A percentile compares a stretch with the other conserved stretches of the same genome.
Evolutionary conservation across 2,113 vertebrate genomes (phyloP).

Genomic region (Peromyscus californicus): DNA sequence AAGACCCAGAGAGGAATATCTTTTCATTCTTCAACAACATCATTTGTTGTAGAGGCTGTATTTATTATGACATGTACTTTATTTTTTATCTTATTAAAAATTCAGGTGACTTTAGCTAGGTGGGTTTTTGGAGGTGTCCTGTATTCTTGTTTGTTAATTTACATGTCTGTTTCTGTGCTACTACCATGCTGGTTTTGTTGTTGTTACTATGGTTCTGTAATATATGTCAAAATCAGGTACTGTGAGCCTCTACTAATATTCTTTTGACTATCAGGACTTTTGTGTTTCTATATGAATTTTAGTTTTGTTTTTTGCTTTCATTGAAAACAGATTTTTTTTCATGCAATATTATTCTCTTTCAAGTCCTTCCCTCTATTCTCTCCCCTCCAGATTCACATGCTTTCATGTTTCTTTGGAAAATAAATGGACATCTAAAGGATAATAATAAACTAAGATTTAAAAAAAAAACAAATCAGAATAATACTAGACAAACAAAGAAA

Average conservation of each 20-base stretch:
- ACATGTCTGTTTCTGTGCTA: background rate
- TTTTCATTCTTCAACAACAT: background rate
- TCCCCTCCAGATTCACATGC: too few species aligned
- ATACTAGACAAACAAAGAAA: background rate
- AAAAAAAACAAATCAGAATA: background rate
- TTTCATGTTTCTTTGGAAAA: background rate
- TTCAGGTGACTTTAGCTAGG: background rate
- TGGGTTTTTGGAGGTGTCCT: background rate
- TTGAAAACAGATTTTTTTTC: background rate
- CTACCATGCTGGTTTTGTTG: background rate
- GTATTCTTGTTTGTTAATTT: background rate
- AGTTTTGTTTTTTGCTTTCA: background rate
- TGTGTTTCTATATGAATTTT: background rate
- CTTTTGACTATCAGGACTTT: background rate
- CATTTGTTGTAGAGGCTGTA: background rate
- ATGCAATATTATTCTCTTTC: background rate
- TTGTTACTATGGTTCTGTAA: background rate
- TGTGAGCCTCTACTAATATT: background rate
- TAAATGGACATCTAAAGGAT: too few species aligned
- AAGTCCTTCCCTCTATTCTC: fast-evolving
- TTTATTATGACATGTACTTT: background rate
- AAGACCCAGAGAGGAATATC: background rate
- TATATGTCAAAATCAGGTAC: background rate
- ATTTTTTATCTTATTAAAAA: background rate
- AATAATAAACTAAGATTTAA: background rate